Percentiles rank a stretch among this genome's conserved stretches.
Conservation (phyloP, 2,888 invertebrate species). For the Epinotia ramella region DNA sequence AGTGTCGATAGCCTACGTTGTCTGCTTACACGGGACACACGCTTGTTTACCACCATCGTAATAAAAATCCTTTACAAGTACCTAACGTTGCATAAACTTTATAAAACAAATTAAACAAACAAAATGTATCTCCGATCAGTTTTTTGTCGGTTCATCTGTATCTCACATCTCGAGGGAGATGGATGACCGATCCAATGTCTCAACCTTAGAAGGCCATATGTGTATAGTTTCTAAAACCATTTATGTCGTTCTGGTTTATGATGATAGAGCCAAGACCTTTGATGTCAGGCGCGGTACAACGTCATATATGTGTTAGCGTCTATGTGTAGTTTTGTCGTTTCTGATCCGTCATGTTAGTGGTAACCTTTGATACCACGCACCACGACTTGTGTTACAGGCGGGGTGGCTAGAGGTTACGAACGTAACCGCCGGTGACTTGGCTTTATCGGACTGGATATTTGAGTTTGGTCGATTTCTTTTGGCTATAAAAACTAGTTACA, state of each 20-base stretch:
- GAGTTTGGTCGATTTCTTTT: background rate
- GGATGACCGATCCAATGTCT: conserved; percentile 28
- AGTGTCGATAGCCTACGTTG: too few species aligned
- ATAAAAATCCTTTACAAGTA: background rate
- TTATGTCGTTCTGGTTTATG: background rate
- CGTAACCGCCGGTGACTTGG: conserved; percentile 17
- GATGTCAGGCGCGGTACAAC: background rate
- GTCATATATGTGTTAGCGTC: background rate
- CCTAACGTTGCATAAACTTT: conserved; percentile 18
- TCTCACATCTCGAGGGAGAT: conserved; percentile 39
- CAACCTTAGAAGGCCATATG: conserved; percentile 7
- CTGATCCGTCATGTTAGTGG: background rate
- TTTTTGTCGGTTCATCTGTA: conserved; percentile 40
- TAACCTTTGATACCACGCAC: conserved; percentile 24
- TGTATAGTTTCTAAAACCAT: background rate
- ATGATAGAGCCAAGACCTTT: background rate
- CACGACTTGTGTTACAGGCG: conserved; percentile 7
- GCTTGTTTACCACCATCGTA: too few species aligned
- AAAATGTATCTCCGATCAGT: conserved; percentile 44
- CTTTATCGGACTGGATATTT: background rate
- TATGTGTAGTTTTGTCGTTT: background rate
- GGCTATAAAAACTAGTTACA: background rate
- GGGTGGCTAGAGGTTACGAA: conserved; percentile 19
- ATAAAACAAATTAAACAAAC: conserved; percentile 39
- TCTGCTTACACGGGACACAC: too few species aligned